Evolutionary conservation across 2,113 vertebrate species (phyloP).

Genomic region (Entomyzon cyanotis): DNA sequence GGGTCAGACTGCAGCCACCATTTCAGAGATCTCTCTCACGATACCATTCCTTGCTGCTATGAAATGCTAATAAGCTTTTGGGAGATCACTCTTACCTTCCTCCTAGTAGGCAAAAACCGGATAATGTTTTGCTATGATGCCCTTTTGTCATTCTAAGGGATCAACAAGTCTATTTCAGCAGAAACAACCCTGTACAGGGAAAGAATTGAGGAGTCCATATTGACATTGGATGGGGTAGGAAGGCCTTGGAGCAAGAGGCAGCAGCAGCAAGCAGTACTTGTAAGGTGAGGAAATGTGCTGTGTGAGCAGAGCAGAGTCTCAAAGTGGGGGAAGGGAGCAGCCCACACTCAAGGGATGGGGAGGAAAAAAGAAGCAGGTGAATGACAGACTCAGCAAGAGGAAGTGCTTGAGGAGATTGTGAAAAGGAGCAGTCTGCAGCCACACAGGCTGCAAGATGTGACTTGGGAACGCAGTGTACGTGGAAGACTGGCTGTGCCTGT

Average conservation of each 20-base stretch:
- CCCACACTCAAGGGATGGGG: not conserved
- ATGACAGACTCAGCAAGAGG: not conserved
- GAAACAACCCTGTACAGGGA: not conserved
- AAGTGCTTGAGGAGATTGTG: slow-evolving; percentile 7
- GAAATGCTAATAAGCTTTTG: not conserved
- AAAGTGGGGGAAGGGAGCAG: not conserved
- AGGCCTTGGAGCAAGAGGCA: not conserved
- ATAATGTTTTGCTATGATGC: not conserved
- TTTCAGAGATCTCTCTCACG: not conserved
- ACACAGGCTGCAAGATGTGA: not conserved
- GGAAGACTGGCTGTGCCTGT: not conserved
- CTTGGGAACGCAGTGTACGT: not conserved
- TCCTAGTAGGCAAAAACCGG: not conserved
- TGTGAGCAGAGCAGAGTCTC: not conserved
- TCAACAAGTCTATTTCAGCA: not conserved
- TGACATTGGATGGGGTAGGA: not conserved
- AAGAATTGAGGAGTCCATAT: accelerated
- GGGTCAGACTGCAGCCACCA: not conserved
- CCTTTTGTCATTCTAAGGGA: not conserved
- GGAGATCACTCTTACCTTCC: not conserved
- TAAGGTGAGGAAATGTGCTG: not conserved
- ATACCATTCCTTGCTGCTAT: not conserved
- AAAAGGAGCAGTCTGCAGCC: not conserved
- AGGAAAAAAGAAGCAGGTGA: not conserved
- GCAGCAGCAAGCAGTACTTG: not conserved